Evolutionary conservation across 2,888 invertebrate species (phyloP).

Genomic region (Trissolcus japonicus): DNA sequence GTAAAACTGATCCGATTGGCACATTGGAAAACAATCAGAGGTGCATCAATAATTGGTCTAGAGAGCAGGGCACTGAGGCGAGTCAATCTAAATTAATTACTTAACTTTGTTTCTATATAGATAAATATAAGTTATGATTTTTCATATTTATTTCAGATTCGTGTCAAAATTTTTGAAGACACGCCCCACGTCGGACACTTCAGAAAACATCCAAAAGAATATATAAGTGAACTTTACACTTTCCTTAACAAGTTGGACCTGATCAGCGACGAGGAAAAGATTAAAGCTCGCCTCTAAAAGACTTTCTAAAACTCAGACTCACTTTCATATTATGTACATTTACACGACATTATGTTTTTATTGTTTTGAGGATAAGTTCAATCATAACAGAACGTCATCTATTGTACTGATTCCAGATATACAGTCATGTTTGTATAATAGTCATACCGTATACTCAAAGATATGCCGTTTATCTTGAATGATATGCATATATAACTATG

Average conservation of each 20-base stretch:
- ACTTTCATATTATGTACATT: background rate
- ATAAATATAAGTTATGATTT: no score
- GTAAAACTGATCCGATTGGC: slow-evolving; percentile 87
- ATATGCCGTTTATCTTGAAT: no score
- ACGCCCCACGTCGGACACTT: slow-evolving; percentile 86
- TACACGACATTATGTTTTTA: no score
- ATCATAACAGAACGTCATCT: no score
- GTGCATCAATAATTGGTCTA: slow-evolving; percentile 84
- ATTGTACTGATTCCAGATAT: no score
- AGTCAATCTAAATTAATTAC: no score
- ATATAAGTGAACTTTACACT: slow-evolving; percentile 79
- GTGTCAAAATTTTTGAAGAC: slow-evolving; percentile 84
- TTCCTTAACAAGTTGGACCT: slow-evolving; percentile 80
- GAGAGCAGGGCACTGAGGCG: slow-evolving; percentile 85
- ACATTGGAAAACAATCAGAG: slow-evolving; percentile 83
- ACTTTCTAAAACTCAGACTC: background rate
- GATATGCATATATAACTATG: no score
- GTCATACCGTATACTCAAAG: no score
- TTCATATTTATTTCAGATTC: slow-evolving; percentile 78
- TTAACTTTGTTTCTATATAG: no score
- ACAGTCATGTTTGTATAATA: no score
- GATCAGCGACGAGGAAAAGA: slow-evolving; percentile 77
- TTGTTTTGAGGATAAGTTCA: no score
- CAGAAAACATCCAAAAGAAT: slow-evolving; percentile 82
- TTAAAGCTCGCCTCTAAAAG: slow-evolving; percentile 74